Percentiles rank a stretch among this genome's conserved stretches.
These are phyloP conservation scores for Oligia latruncula DNA, from an alignment of 2,888 invertebrate genomes.

Conservation along the genomic window DNA sequence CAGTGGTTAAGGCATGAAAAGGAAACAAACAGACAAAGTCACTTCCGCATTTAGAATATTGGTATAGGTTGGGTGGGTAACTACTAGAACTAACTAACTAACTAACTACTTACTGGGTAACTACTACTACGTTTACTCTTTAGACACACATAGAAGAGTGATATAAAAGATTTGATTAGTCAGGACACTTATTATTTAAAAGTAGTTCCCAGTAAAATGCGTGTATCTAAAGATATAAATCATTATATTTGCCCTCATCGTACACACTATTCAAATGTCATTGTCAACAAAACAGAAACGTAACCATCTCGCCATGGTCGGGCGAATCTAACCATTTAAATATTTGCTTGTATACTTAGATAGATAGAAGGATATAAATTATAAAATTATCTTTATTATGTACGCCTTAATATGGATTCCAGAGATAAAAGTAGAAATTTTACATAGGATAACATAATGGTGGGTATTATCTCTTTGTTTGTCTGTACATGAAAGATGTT, in stretches of 20 bases:
- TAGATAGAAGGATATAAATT: not conserved
- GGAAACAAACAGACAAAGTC: not conserved
- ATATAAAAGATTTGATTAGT: not conserved
- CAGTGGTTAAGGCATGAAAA: not conserved
- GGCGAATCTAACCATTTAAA: not conserved
- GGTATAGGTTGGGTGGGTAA: not conserved
- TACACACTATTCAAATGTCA: not conserved
- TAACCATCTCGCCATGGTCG: not conserved
- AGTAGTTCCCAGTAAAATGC: not conserved
- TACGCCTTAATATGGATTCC: not conserved
- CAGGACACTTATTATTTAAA: not conserved
- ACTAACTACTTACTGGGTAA: too few species aligned
- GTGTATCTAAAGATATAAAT: not conserved
- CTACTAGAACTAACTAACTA: too few species aligned
- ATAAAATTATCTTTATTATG: not conserved
- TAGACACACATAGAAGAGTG: not conserved
- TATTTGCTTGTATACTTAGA: not conserved
- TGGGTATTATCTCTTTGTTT: slow-evolving; percentile 3
- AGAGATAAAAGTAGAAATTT: not conserved
- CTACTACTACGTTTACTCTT: too few species aligned
- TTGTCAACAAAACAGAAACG: not conserved
- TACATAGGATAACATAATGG: not conserved
- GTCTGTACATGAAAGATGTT: slow-evolving; percentile 1
- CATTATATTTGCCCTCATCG: not conserved
- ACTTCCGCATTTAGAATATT: not conserved